These are phyloP conservation scores for Euwallacea fornicatus DNA, from an alignment of 1,140 invertebrate genomes.

Conservation along the genomic window DNA sequence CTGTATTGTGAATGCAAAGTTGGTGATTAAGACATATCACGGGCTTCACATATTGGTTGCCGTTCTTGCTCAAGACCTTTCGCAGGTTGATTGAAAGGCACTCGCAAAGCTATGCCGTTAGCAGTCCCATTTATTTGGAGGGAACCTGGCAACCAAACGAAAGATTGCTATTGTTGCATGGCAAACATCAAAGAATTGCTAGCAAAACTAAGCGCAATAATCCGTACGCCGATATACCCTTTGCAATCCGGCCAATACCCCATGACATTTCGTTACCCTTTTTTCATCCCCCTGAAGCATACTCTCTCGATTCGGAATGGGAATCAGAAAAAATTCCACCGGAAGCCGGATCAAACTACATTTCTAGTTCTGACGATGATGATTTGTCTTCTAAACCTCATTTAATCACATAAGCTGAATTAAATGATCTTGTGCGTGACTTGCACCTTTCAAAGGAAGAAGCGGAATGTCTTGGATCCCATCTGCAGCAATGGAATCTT, in stretches of 20 bases:
- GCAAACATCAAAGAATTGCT: conserved; percentile 14
- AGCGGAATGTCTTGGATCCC: conserved; percentile 20
- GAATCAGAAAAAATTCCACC: too few species aligned
- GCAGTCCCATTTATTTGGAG: conserved; percentile 39
- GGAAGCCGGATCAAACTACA: too few species aligned
- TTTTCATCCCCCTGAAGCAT: neutral
- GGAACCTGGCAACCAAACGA: conserved; percentile 40
- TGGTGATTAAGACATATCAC: conserved; percentile 19
- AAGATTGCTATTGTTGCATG: conserved; percentile 45
- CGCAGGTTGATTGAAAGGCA: conserved; percentile 25
- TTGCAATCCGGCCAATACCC: conserved; percentile 7
- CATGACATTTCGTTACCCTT: conserved; percentile 11
- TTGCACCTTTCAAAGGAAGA: conserved; percentile 15
- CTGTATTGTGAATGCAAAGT: conserved; percentile 23
- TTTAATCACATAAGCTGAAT: conserved; percentile 13
- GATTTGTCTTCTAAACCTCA: conserved; percentile 11
- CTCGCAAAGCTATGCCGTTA: conserved; percentile 38
- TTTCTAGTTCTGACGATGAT: neutral
- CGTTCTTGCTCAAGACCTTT: conserved; percentile 14
- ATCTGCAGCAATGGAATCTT: conserved; percentile 14
- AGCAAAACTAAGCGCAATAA: conserved; percentile 25
- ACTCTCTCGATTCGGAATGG: too few species aligned
- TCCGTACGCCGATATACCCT: conserved; percentile 24
- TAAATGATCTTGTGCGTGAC: conserved; percentile 9
- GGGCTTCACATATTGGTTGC: conserved; percentile 15